Conservation (phyloP, 2,797 vertebrate genomes). For the Pipistrellus pygmaeus region DNA sequence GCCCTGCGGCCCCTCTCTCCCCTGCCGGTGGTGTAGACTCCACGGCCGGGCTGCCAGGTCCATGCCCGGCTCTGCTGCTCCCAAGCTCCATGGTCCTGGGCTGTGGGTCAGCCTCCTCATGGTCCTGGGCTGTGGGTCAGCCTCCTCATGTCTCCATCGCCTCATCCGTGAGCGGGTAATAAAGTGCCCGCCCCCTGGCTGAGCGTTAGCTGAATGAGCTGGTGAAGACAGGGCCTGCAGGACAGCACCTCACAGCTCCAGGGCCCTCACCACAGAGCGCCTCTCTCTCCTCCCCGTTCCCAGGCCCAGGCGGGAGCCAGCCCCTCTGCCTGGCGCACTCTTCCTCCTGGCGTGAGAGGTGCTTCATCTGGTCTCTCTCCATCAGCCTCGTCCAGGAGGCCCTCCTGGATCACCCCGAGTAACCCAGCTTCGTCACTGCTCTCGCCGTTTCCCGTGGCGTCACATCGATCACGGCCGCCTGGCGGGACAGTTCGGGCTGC, state of each 20-base stretch:
- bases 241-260: accelerated
- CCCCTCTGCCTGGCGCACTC: neutral
- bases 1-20: neutral
- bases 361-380: neutral
- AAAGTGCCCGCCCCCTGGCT: neutral
- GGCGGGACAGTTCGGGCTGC: accelerated
- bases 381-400: neutral
- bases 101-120: neutral
- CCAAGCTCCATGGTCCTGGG: accelerated
- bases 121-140: neutral
- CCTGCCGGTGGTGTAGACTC: neutral
- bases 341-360: accelerated
- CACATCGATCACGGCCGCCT: accelerated
- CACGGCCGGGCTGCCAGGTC: neutral
- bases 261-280: neutral
- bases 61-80: neutral
- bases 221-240: accelerated
- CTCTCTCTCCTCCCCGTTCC: neutral
- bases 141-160: neutral
- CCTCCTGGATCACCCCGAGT: neutral
- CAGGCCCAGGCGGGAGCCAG: neutral
- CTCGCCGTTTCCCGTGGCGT: no score
- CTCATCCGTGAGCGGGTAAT: neutral
- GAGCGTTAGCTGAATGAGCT: accelerated
- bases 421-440: neutral